Evolutionary conservation across 2,888 invertebrate genomes (phyloP).

Genomic region (Phyto melanocephala): DNA sequence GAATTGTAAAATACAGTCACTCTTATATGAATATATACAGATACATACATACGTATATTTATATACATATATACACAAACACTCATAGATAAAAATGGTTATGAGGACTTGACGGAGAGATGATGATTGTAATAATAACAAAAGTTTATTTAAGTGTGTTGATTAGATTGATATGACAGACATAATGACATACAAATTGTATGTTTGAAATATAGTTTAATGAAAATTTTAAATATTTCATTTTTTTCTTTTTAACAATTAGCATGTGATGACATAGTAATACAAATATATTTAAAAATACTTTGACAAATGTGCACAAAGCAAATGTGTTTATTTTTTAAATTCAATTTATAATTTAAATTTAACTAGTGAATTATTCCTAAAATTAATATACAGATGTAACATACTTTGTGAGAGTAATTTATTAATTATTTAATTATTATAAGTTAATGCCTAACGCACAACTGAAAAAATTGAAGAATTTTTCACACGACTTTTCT

Average conservation of each 20-base stretch:
- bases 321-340: too few species aligned
- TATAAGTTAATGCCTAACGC: too few species aligned
- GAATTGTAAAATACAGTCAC: not conserved
- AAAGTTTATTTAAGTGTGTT: not conserved
- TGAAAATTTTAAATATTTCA: not conserved
- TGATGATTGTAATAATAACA: not conserved
- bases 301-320: not conserved
- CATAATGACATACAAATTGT: constrained; percentile 21
- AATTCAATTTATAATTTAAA: too few species aligned
- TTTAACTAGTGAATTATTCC: too few species aligned
- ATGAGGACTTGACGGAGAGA: not conserved
- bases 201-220: not conserved
- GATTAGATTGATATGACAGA: not conserved
- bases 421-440: too few species aligned
- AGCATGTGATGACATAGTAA: not conserved
- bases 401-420: too few species aligned
- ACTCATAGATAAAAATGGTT: too few species aligned
- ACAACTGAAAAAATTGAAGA: too few species aligned
- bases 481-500: too few species aligned
- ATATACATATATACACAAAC: not conserved
- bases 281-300: not conserved
- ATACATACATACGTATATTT: too few species aligned
- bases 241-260: not conserved
- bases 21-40: too few species aligned
- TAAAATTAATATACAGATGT: too few species aligned